Base-by-base conservation (phyloP, 2,888 invertebrate genomes). In the Drosophila stalkeri region DNA sequence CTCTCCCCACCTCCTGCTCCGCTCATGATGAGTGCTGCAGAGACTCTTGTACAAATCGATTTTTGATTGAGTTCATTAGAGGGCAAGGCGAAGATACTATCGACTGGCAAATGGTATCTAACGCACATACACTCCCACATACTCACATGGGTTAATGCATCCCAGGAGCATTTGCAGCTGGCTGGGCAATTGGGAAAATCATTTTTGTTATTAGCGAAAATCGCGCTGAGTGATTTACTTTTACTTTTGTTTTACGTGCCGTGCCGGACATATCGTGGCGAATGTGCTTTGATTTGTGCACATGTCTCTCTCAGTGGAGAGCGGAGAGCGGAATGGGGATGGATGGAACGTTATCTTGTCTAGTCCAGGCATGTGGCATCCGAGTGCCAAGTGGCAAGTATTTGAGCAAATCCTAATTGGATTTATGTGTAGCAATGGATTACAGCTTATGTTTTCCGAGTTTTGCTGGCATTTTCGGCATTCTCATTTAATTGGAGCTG, bases 11-110 rank as follows among this genome's bases (percentile, higher is more conserved):
- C n/a, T n/a, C n/a, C n/a, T n/a, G n/a, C n/a, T n/a, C n/a, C n/a
- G n/a, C n/a, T n/a, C n/a, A n/a, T n/a, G 20, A 56, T 54, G 51
- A 60, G 56, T 61, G 47, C 55, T 27, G 27, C 62, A 16, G 31
- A 11, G 56, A 20, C 54, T 75, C 76, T 68, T 71, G 78, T 79
- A 80, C 90, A 92, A 91, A 91, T 91, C 92, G 92, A 92, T 90
- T 90, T 91, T 88, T 91, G 92, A 91, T 91, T 92, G 89, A 90
- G 87, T 89, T 90, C 92, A 91, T 92, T 91, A 90, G 82, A 82
- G 79, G 79, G 59, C 78, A 71, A 65, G 70, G 63, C 64, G 46
- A 33, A 44, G 89, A 87, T 82, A 80, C 70, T 68, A 63, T 54
- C 62, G 54, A 35, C 64, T 39, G 49, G 39, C 60, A 60, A 49